Conservation (phyloP, 2,113 vertebrate species). For the Cygnus buccinator region DNA sequence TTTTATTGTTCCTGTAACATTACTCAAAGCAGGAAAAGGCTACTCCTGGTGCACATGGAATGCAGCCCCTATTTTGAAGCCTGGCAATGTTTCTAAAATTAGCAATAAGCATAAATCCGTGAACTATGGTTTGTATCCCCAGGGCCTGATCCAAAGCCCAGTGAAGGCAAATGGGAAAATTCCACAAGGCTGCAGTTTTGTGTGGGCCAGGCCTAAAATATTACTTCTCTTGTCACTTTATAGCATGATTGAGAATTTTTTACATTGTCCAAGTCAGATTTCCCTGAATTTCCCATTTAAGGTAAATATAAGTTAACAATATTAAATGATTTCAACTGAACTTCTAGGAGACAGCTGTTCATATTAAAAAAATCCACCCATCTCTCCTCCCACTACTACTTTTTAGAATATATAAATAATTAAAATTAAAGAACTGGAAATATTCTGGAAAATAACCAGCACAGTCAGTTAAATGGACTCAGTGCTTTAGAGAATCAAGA, state of each 20-base stretch:
- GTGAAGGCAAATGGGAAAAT: slow-evolving; percentile 9
- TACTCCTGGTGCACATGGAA: not conserved
- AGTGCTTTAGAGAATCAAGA: not conserved
- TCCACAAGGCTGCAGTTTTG: not conserved
- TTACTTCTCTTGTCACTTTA: not conserved
- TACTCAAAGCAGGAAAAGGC: slow-evolving; percentile 24
- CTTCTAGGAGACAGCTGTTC: not conserved
- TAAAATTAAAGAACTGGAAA: not conserved
- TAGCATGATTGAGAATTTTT: not conserved
- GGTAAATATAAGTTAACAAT: not conserved
- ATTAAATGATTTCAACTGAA: not conserved
- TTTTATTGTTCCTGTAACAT: slow-evolving; percentile 36
- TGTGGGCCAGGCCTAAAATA: not conserved
- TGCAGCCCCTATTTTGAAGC: not conserved
- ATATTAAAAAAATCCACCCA: not conserved
- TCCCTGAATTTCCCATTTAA: not conserved
- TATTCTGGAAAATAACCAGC: not conserved
- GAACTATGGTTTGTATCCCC: not conserved
- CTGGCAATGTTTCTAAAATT: slow-evolving; percentile 1
- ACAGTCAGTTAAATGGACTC: not conserved
- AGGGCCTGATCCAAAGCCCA: not conserved
- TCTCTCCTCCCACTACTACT: not conserved
- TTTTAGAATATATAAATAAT: not conserved
- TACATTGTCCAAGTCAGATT: not conserved
- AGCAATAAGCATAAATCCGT: slow-evolving; percentile 8